Conservation (phyloP, 2,113 vertebrate species). For the Apeltes quadracus region DNA sequence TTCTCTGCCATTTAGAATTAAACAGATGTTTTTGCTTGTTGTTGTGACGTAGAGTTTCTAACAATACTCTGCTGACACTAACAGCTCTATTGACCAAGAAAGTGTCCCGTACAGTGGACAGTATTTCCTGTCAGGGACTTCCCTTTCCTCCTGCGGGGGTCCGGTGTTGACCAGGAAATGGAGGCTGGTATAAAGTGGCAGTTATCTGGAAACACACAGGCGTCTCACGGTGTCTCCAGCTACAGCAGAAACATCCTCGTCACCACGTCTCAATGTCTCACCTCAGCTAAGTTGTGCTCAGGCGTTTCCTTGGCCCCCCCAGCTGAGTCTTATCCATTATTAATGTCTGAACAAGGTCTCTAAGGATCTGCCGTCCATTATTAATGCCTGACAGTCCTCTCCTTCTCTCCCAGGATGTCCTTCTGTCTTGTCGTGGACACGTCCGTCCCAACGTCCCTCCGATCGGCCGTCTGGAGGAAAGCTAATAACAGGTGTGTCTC, state of each 20-base stretch:
- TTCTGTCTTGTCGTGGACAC: conserved; percentile 42
- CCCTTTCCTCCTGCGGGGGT: conserved; percentile 6
- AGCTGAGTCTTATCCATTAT: conserved; percentile 71
- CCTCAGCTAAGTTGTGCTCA: conserved; percentile 43
- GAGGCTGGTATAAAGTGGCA: not conserved
- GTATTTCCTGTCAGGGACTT: conserved; percentile 24
- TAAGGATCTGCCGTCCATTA: conserved; percentile 68
- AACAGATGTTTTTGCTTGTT: not conserved
- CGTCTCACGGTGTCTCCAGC: too few species aligned
- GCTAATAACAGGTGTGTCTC: conserved; percentile 75
- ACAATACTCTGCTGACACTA: not conserved
- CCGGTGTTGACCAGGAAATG: conserved; percentile 9
- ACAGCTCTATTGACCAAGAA: not conserved
- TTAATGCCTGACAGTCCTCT: conserved; percentile 63
- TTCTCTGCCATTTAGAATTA: not conserved
- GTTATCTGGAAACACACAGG: not conserved
- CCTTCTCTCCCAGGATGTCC: conserved; percentile 66
- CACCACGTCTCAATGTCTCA: not conserved
- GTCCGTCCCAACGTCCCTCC: conserved; percentile 18
- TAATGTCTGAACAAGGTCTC: conserved; percentile 71
- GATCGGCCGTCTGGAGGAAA: conserved; percentile 66
- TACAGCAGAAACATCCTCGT: too few species aligned
- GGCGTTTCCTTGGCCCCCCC: conserved; percentile 48
- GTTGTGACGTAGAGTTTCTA: not conserved
- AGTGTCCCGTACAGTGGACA: not conserved